Evolutionary conservation across 2,888 invertebrate species (phyloP).

Genomic region (Conistra vaccinii): DNA sequence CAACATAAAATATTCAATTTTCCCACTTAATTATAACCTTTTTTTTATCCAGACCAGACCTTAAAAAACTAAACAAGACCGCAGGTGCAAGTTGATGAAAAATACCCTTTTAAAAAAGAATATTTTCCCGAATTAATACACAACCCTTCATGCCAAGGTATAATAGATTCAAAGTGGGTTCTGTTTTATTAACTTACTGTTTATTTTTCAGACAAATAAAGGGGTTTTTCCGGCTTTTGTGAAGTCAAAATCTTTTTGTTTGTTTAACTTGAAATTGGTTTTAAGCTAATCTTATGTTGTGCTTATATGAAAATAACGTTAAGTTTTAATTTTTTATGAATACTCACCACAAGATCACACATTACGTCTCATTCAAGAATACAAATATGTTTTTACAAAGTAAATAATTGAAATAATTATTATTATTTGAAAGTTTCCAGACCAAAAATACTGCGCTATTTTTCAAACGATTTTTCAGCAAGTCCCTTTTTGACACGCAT

Average conservation of each 20-base stretch:
- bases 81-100: slow-evolving; percentile 63
- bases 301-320: neutral
- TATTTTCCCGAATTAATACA: slow-evolving; percentile 63
- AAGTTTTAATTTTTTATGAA: too few species aligned
- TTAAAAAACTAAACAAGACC: slow-evolving; percentile 35
- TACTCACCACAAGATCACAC: neutral
- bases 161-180: slow-evolving; percentile 64
- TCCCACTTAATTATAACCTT: slow-evolving; percentile 20
- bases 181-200: slow-evolving; percentile 59
- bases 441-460: neutral
- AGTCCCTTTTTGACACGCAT: neutral
- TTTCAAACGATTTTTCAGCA: neutral
- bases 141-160: slow-evolving; percentile 52
- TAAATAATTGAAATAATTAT: neutral
- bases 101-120: slow-evolving; percentile 55
- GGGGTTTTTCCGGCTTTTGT: slow-evolving; percentile 37
- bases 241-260: slow-evolving; percentile 30
- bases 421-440: neutral
- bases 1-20: slow-evolving; percentile 2
- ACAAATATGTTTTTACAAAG: neutral
- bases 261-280: slow-evolving; percentile 30
- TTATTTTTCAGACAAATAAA: slow-evolving; percentile 53
- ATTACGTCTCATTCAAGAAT: neutral
- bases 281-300: neutral
- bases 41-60: slow-evolving; percentile 24